These are phyloP conservation scores for Ochotona curzoniae DNA, from an alignment of 2,113 vertebrate species.

Conservation along the genomic window DNA sequence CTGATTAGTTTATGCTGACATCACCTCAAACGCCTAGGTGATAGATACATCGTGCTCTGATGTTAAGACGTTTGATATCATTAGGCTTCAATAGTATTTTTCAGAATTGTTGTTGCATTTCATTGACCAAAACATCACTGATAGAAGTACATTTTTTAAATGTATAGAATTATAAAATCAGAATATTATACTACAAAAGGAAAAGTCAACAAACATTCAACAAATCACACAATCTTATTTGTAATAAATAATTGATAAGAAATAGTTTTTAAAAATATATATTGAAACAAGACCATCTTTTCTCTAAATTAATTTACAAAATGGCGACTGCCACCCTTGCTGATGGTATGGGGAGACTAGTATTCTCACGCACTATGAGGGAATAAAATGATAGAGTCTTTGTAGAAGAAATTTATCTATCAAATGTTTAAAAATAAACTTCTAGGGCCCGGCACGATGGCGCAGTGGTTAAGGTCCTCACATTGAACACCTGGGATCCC, in stretches of 20 bases:
- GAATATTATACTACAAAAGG: background rate
- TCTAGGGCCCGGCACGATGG: no score
- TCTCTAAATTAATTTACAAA: background rate
- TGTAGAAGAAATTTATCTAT: background rate
- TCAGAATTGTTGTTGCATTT: no score
- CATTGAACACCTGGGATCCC: no score
- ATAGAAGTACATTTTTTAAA: background rate
- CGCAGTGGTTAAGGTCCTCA: no score
- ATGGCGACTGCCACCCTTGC: background rate
- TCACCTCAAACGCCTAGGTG: no score
- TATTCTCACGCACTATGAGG: background rate
- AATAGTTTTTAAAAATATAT: background rate
- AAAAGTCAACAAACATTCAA: background rate
- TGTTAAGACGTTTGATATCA: no score
- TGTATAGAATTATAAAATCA: slow-evolving; percentile 35
- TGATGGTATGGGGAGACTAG: background rate
- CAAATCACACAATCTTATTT: background rate
- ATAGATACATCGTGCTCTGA: no score
- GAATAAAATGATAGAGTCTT: background rate
- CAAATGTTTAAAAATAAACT: slow-evolving; percentile 11
- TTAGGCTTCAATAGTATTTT: no score
- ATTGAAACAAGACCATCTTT: background rate
- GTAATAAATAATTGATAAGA: background rate
- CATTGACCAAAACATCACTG: no score
- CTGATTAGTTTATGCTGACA: no score